These are phyloP conservation scores for Acromyrmex charruanus DNA, from an alignment of 1,140 invertebrate genomes.

Conservation along the genomic window DNA sequence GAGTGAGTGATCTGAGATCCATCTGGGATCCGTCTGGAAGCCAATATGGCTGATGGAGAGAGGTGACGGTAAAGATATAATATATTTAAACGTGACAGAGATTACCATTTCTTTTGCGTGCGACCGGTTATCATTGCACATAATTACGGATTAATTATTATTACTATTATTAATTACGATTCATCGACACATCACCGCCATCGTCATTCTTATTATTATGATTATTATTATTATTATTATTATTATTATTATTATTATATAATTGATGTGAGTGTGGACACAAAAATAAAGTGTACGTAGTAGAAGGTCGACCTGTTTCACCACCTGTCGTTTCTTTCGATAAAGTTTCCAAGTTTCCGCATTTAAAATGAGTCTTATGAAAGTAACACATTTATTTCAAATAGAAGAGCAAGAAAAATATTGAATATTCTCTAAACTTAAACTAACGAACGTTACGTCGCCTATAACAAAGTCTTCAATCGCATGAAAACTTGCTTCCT, in stretches of 20 bases:
- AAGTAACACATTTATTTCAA: slow-evolving; percentile 61
- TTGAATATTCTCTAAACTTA: slow-evolving; percentile 37
- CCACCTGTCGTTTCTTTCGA: slow-evolving; percentile 42
- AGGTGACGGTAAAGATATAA: slow-evolving; percentile 42
- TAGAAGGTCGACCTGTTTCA: slow-evolving; percentile 62
- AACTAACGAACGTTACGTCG: slow-evolving; percentile 49
- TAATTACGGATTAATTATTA: slow-evolving; percentile 73
- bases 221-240: slow-evolving; percentile 63
- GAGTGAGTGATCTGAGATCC: slow-evolving; percentile 25
- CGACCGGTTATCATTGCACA: slow-evolving; percentile 70
- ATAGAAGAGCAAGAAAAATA: slow-evolving; percentile 21
- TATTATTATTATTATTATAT: slow-evolving; percentile 75
- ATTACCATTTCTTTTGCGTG: slow-evolving; percentile 74
- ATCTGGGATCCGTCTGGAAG: slow-evolving; percentile 18
- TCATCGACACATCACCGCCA: slow-evolving; percentile 68
- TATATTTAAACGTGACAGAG: slow-evolving; percentile 63
- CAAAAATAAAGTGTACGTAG: slow-evolving; percentile 79
- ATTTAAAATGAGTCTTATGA: background rate
- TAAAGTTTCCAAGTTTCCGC: background rate
- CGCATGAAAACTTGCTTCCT: too few relatives aligned
- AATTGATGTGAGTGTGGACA: slow-evolving; percentile 81
- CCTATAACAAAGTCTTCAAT: background rate
- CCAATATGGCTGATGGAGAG: slow-evolving; percentile 46
- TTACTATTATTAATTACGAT: slow-evolving; percentile 73
- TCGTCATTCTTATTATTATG: slow-evolving; percentile 71